Base-by-base conservation (phyloP, 2,888 invertebrate species). In the Brachyopa scutellaris region DNA sequence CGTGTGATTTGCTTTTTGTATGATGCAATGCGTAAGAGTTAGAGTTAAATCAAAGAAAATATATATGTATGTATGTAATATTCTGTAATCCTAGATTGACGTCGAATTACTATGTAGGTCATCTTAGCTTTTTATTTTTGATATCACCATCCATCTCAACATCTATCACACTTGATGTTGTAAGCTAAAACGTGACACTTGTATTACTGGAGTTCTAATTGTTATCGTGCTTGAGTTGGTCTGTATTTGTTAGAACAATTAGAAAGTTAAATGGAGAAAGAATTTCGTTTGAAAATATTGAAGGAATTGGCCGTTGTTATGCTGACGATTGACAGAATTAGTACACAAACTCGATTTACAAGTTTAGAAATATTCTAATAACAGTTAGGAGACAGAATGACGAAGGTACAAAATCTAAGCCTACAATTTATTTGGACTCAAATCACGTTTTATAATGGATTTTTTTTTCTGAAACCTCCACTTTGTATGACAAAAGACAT, bases 191-290 rank as follows among this genome's bases (percentile, higher is more conserved):
- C 70, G 59, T 70, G 70, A 59, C 31, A 17, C 1, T 29, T 59
- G 40, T 51, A 17, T 70, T 70, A 70, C 38, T 21, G 49, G 21
- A 38, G 59, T 29, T 57, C 57, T 59, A 59, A 59, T 70, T 64
- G 26, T 64, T 42, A 36, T 11, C 53, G 8, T 5, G 15, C 33
- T 33, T 23, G 33, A 7, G 51, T 31, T 31, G 6, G 21, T 21
- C 7, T 9, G 19, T 49, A 59, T 59, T 70, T 59, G 47, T 21
- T 40, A 5, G 45, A 17, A 19, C 21, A 47, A 31, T 49, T 59
- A 70, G 49, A 31, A 21, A 17, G 17, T 7, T 17, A 26, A 15
- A 8, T 9, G 4, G 8, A 29, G 1, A 9, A 26, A 13, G 26
- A 26, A 49, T 26, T 49, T 29, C 23, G 13, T 21, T 38, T 40